phyloP scores from a whole-genome alignment of 2,888 invertebrate species.

The Athrips mouffetella region DNA sequence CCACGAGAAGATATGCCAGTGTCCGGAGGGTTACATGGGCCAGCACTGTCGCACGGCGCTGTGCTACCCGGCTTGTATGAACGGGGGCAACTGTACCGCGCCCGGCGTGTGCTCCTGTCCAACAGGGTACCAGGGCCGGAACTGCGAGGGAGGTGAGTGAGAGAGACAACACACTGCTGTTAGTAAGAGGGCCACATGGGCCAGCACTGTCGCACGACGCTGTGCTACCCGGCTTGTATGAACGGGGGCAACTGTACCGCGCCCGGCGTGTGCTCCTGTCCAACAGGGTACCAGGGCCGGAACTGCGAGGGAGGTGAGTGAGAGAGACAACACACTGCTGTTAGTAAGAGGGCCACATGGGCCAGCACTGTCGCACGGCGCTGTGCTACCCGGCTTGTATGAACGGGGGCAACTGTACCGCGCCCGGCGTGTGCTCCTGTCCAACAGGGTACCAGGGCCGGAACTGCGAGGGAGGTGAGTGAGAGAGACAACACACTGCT shows the following conservation, averaged over 20 bases:
- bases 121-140: constrained; percentile 92
- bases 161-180: no score
- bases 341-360: constrained; percentile 95
- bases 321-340: no score
- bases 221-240: constrained; percentile 95
- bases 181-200: constrained; percentile 96
- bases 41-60: constrained; percentile 92
- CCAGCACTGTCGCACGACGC: constrained; percentile 91
- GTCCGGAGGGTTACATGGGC: constrained; percentile 94
- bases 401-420: constrained; percentile 95
- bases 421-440: constrained; percentile 92
- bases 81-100: constrained; percentile 93
- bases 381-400: constrained; percentile 95
- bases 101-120: constrained; percentile 93
- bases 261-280: constrained; percentile 92
- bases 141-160: constrained; percentile 93
- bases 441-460: constrained; percentile 93
- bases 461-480: constrained; percentile 92
- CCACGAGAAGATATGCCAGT: constrained; percentile 90
- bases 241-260: constrained; percentile 95
- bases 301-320: constrained; percentile 93
- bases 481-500: no score
- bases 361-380: constrained; percentile 92
- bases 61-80: constrained; percentile 95
- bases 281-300: constrained; percentile 92